Conservation (phyloP, 2,888 invertebrate genomes). For the Himalopsyche tibetana region DNA sequence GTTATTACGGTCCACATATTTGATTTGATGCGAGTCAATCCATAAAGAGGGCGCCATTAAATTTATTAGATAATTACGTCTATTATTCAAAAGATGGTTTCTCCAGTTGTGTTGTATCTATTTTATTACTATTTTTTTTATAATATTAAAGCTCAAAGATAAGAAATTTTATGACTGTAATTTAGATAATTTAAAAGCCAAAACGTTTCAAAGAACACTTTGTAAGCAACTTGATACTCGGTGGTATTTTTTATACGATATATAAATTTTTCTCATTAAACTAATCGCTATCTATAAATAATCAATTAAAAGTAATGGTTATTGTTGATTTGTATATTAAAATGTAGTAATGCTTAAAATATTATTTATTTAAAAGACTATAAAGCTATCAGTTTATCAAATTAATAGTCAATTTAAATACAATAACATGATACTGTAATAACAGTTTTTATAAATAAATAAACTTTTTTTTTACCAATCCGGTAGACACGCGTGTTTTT, state of each 20-base stretch:
- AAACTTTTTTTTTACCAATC: no score
- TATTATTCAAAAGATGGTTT: slow-evolving; percentile 24
- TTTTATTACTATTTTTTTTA: slow-evolving; percentile 28
- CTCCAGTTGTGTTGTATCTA: background rate
- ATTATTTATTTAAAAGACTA: background rate
- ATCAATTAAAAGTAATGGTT: slow-evolving; percentile 38
- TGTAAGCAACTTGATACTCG: background rate
- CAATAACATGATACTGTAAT: background rate
- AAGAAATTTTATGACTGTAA: slow-evolving; percentile 22
- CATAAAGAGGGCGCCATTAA: slow-evolving; percentile 2
- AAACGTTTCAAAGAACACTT: background rate
- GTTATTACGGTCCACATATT: slow-evolving; percentile 23
- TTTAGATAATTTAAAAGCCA: slow-evolving; percentile 15
- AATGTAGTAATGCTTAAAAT: background rate
- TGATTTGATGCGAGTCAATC: slow-evolving; percentile 14
- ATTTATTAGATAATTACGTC: slow-evolving; percentile 33
- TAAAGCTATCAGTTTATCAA: slow-evolving; percentile 1
- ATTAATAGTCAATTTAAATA: background rate
- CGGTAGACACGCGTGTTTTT: no score
- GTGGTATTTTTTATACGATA: background rate
- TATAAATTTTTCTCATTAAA: background rate
- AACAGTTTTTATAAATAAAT: background rate
- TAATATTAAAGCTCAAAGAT: slow-evolving; percentile 7
- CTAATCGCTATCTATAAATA: slow-evolving; percentile 28
- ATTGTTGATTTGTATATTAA: background rate